Base-by-base conservation (phyloP, 2,113 vertebrate species). In the Conger conger region DNA sequence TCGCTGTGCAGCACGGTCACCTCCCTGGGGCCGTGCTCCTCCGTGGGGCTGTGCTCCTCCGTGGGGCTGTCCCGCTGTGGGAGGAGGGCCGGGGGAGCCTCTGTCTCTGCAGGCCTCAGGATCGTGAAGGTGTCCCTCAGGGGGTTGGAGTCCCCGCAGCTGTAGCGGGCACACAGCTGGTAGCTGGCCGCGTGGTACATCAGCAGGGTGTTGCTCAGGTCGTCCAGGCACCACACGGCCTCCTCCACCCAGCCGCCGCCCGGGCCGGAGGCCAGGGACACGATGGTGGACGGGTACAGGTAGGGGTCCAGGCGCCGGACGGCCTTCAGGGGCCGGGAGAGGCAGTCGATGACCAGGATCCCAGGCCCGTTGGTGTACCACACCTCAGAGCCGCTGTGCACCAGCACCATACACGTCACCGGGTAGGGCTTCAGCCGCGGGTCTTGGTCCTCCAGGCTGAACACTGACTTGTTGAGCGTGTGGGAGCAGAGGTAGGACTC, bases 311-410 rank as follows among this genome's bases (percentile, higher is more conserved):
- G 93, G 60, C 98, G 93, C 30, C 92, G 89, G 85, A 94, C 87
- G 20, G 98, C 95, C 63, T 94, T 92, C 89, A 99, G 93, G 45
- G 45, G 45, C 45, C 45, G 45, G 5, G 88, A 84, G 0, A 85
- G 1, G 0, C 95, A 95, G 92, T 98, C 93, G 0, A 99, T 89
- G 82, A 99, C 81, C 8, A 99, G 95, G 76, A 99, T 35, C 7
- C 97, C 98, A 0, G 98, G 97, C 2, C 98, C 98, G 0, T 99
- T 98, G 93, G 96, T 96, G 94, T 97, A 97, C 98, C 98, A 99
- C 73, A 99, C 91, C 94, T 99, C 97, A 0, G 96, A 93, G 0
- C 97, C 97, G 0, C 95, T 93, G 90, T 93, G 93, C 57, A 95
- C 93, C 30, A 96, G 92, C 50, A 95, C 95, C 96, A 99, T 99